These are phyloP conservation scores for Oxyruncus cristatus DNA, from an alignment of 2,113 vertebrate genomes.

Conservation along the genomic window DNA sequence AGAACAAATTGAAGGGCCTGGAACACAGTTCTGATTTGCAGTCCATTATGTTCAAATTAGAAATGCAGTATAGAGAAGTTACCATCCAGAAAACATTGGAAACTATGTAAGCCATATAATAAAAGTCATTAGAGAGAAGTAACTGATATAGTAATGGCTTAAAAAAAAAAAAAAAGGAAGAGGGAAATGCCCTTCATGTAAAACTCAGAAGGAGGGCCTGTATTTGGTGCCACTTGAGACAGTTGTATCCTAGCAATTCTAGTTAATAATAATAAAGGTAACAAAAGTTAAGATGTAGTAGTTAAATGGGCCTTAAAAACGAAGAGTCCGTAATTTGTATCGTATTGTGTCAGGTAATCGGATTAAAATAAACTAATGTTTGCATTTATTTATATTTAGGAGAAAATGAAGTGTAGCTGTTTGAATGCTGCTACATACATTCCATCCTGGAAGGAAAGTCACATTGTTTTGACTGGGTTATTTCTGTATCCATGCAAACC, in stretches of 20 bases:
- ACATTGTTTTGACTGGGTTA: slow-evolving; percentile 66
- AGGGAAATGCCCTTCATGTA: background rate
- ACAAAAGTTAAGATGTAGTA: slow-evolving; percentile 38
- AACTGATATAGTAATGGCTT: background rate
- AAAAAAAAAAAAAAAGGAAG: background rate
- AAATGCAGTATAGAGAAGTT: background rate
- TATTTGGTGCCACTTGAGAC: slow-evolving; percentile 26
- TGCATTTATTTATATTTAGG: slow-evolving; percentile 45
- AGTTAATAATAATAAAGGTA: slow-evolving; percentile 49
- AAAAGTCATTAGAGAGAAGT: background rate
- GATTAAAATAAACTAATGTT: slow-evolving; percentile 68
- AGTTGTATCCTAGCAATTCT: slow-evolving; percentile 56
- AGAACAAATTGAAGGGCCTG: background rate
- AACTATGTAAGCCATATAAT: background rate
- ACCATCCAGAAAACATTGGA: background rate
- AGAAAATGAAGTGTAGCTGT: slow-evolving; percentile 67
- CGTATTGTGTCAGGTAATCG: slow-evolving; percentile 58
- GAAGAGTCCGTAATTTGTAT: slow-evolving; percentile 36
- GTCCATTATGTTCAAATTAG: background rate
- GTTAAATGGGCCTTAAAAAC: slow-evolving; percentile 58
- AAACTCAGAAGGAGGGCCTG: slow-evolving; percentile 5
- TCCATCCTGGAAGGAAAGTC: slow-evolving; percentile 65
- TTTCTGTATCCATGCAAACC: slow-evolving; percentile 64
- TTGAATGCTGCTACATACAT: slow-evolving; percentile 34
- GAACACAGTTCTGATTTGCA: background rate